These are phyloP conservation scores for Mongoloraphidia duomilia DNA, from an alignment of 2,888 invertebrate genomes.

Conservation along the genomic window DNA sequence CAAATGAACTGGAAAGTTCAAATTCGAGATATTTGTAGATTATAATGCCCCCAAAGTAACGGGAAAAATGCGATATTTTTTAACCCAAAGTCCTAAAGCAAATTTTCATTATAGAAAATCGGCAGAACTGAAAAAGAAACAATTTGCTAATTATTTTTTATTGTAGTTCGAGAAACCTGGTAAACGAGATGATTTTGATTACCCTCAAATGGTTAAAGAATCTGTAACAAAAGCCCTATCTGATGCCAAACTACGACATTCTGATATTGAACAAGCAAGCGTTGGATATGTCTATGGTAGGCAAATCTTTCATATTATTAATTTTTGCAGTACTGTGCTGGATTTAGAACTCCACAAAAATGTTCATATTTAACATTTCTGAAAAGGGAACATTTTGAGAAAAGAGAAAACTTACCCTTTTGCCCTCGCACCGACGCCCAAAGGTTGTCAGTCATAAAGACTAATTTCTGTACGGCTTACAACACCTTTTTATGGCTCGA, in stretches of 20 bases:
- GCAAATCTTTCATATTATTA: constrained; percentile 5
- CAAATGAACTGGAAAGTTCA: neutral
- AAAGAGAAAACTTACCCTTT: too few relatives aligned
- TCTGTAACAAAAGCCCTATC: constrained; percentile 75
- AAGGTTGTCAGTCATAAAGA: too few relatives aligned
- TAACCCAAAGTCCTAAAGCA: neutral
- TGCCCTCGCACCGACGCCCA: too few relatives aligned
- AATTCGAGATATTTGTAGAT: neutral
- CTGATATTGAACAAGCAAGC: constrained; percentile 74
- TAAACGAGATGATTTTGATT: constrained; percentile 63
- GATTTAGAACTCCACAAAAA: too few relatives aligned
- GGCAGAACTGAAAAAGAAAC: neutral
- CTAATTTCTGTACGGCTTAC: too few relatives aligned
- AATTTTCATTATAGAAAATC: neutral
- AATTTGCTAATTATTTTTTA: constrained; percentile 7
- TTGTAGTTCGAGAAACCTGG: constrained; percentile 86
- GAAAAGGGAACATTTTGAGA: too few relatives aligned
- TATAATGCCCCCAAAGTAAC: neutral
- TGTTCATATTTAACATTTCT: too few relatives aligned
- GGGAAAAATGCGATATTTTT: too few relatives aligned
- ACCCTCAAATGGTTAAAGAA: constrained; percentile 90
- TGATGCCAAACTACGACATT: constrained; percentile 66
- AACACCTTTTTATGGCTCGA: too few relatives aligned
- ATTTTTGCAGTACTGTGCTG: too few relatives aligned
- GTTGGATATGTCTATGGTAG: constrained; percentile 84